Conservation (phyloP, 2,113 vertebrate species). For the Pteropus alecto region DNA sequence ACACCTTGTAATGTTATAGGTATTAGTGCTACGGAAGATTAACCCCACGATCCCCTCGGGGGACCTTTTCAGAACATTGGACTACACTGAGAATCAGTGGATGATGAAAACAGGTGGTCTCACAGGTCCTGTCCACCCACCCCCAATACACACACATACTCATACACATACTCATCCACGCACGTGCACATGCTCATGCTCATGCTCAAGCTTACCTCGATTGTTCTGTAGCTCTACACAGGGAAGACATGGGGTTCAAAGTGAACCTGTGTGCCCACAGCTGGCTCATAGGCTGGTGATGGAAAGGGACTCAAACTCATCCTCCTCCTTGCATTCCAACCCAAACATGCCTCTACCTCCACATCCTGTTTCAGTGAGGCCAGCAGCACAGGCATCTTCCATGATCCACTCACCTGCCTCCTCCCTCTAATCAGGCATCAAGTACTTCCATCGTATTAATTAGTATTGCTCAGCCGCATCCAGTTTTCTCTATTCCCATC, state of each 20-base stretch:
- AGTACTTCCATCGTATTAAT: background rate
- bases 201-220: background rate
- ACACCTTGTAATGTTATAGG: slow-evolving; percentile 65
- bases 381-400: background rate
- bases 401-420: background rate
- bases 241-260: background rate
- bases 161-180: background rate
- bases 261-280: background rate
- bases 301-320: background rate
- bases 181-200: background rate
- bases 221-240: background rate
- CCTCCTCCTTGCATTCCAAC: background rate
- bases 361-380: background rate
- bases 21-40: slow-evolving; percentile 61
- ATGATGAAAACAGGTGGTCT: slow-evolving; percentile 58
- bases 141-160: background rate
- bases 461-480: background rate
- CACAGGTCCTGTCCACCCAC: background rate
- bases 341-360: background rate
- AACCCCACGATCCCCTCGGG: slow-evolving; percentile 27
- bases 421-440: background rate
- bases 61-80: slow-evolving; percentile 41
- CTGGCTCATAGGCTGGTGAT: background rate
- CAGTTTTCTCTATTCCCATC: background rate
- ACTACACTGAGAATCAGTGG: slow-evolving; percentile 33